Evolutionary conservation across 2,113 vertebrate species (phyloP), one percentile per base, ranked within the genome.

Genomic region (Sinocyclocheilus anophthalmus): DNA sequence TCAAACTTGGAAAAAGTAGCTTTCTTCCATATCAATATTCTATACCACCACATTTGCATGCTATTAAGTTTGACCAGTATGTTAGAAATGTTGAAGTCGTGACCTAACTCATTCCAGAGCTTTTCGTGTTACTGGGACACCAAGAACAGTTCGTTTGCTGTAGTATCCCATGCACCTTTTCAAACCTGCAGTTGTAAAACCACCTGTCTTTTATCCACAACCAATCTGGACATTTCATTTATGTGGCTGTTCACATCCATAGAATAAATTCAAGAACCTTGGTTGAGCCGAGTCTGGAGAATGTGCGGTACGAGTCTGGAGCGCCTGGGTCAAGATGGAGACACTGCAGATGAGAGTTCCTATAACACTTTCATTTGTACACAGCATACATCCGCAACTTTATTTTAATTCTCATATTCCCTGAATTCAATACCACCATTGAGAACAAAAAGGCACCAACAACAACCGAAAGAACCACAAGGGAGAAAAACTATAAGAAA

Each of bases 101-200:
- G 79, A 81, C 79, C 79, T 65, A 30, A 67, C 59, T 67, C n/a
- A 65, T 81, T 81, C 79, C 79, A 81, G 79, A 81, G 37, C 39
- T 48, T 81, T 61, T 81, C 39, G 8, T 20, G n/a, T 81, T 81
- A 48, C 61, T 5, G 42, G 14, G 59, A 81, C 57, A 81, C 42
- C 61, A 67, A 48, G 79, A 81, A 33, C 11, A 2, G 13, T 81
- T 67, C 1, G 7, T 67, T 48, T 26, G 37, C 61, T 63, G n/a
- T 65, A 8, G 61, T 81, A 50, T 81, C 79, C 42, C 12, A 20
- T 45, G 79, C n/a, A 81, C 79, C 79, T 67, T 81, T 81, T 42
- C 57, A 80, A 63, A 80, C 55, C 20, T 63, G 39, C n/a, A 67
- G 22, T 65, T 42, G 24, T 14, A 81, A 26, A 26, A 67, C 79